phyloP scores from a whole-genome alignment of 2,113 vertebrate species.

The Ginglymostoma cirratum region DNA sequence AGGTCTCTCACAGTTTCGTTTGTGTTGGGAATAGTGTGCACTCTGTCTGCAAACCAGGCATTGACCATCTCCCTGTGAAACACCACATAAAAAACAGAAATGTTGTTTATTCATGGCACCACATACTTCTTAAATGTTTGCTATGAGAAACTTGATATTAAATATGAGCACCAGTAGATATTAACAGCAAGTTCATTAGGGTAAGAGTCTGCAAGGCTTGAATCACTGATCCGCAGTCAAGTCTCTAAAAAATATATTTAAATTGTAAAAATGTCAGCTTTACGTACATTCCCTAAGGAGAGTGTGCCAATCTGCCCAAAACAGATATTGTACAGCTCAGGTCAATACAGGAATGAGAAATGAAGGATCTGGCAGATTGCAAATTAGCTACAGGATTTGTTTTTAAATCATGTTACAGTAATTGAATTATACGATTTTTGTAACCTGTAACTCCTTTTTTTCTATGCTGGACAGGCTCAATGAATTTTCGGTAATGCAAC shows the following conservation, averaged over 20 bases:
- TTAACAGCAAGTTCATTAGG: background rate
- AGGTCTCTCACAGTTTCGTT: conserved; percentile 63
- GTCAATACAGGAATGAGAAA: background rate
- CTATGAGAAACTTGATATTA: background rate
- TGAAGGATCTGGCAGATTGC: background rate
- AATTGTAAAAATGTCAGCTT: background rate
- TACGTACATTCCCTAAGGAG: background rate
- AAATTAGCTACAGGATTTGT: background rate
- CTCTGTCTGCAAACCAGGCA: conserved; percentile 91
- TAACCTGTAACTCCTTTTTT: background rate
- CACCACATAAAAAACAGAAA: background rate
- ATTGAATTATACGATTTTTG: background rate
- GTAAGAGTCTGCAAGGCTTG: background rate
- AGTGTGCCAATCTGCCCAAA: background rate
- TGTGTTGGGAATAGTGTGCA: conserved; percentile 78
- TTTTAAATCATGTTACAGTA: background rate
- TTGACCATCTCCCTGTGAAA: conserved; percentile 93
- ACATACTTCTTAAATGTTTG: background rate
- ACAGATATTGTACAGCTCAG: background rate
- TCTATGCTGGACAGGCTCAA: background rate
- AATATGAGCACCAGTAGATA: background rate
- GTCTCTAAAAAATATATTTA: background rate
- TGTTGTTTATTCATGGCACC: background rate
- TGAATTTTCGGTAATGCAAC: background rate
- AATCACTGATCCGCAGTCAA: background rate